Base-by-base conservation (phyloP, 2,888 invertebrate genomes). In the Orchestes rusci region DNA sequence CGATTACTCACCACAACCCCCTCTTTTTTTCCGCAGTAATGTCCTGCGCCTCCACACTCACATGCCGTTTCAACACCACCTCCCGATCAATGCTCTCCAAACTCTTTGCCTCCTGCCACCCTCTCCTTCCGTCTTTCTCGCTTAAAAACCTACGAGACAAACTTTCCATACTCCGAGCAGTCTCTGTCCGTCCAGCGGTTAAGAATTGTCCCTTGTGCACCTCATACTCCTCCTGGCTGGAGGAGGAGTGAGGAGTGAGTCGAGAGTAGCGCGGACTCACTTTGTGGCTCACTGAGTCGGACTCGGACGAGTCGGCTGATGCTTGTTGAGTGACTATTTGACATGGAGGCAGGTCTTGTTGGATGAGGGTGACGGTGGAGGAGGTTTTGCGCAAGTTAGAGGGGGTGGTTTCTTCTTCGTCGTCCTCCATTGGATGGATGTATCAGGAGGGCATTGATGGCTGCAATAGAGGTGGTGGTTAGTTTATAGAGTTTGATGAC, bases 121-220 rank as follows among this genome's bases (percentile, higher is more conserved):
- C 65, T 31, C 69, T 61, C 34, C 82, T 70, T 50, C 82, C 75
- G 61, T 84, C 82, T 37, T 77, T 71, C 55, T 79, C 80, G 39
- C 81, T 80, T 47, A 80, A 71, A 51, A 79, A 77, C 18, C 43
- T 50, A 73, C 51, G 76, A 65, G 59, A 75, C 56, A 82, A 72
- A 58, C 80, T 80, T 62, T 83, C 83, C 82, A 83, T 83, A 16
- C 82, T 82, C 45, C 79, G 73, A 36, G 80, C 76, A 1, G 77
- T 73, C 61, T 79, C 76, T 4, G 74, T 75, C 48, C 75, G 67
- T 15, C 45, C 59, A 1, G 76, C 74, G 5, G 70, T 72, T 45
- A 78, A 62, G 57, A 73, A 77, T 52, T 77, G 75, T 13, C 73
- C 73, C 23, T 73, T 65, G 28, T 51, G 51, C 47, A 59, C 60